Base-by-base conservation (phyloP, 2,113 vertebrate genomes). In the Manacus vitellinus region DNA sequence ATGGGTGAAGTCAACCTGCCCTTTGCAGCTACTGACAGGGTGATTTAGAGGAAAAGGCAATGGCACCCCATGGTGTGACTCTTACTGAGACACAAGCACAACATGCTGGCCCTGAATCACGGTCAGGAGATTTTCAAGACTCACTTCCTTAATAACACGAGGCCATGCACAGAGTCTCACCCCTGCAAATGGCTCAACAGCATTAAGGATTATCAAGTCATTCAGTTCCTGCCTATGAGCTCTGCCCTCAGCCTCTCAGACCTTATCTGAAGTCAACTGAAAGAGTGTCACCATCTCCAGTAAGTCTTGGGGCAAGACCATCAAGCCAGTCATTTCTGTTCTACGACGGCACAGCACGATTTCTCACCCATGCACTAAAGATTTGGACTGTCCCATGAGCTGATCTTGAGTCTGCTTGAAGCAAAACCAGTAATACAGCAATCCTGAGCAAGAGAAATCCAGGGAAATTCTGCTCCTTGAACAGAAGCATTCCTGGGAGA, bases 51-150 rank as follows among this genome's bases (percentile, higher is more conserved):
- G 56, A 59, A 76, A 58, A 65, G 25, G 70, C 4, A 0, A 14
- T 10, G 41, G 77, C 28, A 89, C 12, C 33, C 9, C 16, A 2
- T 0, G 5, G 46, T 8, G 58, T 24, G 88, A 66, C 58, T 35
- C 55, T 7, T 21, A n/a, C 30, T 41, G 24, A 44, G 54, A 55
- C 80, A 78, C 37, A 8, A 46, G 51, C 16, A 86, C 28, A n/a
- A 1, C 47, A 9, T 1, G 2, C 18, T 20, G 51, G 39, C 30
- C 58, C 47, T 80, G 68, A 74, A 6, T 12, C 20, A 14, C 0
- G 0, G 61, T 30, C 49, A 44, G 49, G 30, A 94, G 54, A 72
- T 78, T 81, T 75, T 73, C 3, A 33, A 23, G 51, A 30, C 39
- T 59, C 17, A 39, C 43, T 63, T 88, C 73, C 51, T 61, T 49